phyloP scores from a whole-genome alignment of 2,797 vertebrate species.

The Tenualosa ilisha region DNA sequence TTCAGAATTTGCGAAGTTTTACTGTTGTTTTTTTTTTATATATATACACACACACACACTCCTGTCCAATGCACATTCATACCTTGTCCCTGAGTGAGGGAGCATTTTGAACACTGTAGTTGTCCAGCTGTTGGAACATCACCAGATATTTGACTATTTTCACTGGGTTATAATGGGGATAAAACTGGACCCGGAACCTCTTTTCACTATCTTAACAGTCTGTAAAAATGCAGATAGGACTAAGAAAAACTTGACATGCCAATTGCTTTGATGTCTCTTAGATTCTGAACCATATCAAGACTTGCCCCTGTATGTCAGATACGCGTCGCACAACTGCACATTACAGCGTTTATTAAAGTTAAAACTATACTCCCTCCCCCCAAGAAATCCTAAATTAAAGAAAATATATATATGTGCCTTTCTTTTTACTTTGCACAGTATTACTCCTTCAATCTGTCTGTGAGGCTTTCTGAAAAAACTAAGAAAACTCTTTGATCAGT shows the following conservation, averaged over 20 bases:
- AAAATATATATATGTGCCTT: background rate
- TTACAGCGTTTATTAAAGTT: background rate
- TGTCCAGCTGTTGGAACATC: background rate
- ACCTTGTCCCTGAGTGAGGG: background rate
- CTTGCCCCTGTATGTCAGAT: no score
- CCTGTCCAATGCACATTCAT: background rate
- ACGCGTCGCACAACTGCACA: background rate
- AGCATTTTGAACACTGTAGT: background rate
- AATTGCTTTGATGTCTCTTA: no score
- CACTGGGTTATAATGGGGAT: background rate
- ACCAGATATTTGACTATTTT: background rate
- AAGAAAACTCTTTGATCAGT: background rate
- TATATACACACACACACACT: no score
- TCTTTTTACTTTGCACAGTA: conserved; percentile 8
- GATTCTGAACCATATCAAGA: background rate
- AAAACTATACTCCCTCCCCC: no score
- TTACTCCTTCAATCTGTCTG: background rate
- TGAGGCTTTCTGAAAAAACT: background rate
- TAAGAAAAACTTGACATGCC: no score
- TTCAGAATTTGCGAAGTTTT: background rate
- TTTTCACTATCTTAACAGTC: no score
- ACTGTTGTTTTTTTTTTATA: background rate
- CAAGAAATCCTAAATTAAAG: no score
- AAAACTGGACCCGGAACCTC: no score
- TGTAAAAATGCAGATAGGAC: no score